Evolutionary conservation across 2,888 invertebrate species (phyloP).

Genomic region (Hemicrepidius hirtus): DNA sequence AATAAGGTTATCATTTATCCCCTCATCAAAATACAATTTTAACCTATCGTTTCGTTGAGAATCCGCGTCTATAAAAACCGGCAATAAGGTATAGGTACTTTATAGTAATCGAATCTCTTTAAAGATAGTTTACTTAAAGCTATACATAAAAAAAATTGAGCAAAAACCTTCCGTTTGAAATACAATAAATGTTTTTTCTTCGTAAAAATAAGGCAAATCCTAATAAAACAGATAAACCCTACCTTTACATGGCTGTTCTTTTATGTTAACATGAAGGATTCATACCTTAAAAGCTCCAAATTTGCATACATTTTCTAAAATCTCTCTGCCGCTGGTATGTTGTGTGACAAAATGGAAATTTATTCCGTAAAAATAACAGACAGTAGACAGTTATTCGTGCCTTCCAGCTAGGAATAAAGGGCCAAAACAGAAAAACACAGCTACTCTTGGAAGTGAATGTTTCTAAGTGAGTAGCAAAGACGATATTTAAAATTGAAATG

Average conservation of each 20-base stretch:
- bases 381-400: slow-evolving; percentile 25
- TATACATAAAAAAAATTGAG: too few species aligned
- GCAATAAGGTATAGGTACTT: neutral
- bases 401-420: slow-evolving; percentile 5
- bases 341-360: slow-evolving; percentile 41
- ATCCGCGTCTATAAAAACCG: neutral
- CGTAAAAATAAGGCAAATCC: neutral
- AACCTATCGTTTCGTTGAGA: slow-evolving; percentile 1
- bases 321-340: slow-evolving; percentile 17
- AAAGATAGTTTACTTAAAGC: neutral
- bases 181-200: neutral
- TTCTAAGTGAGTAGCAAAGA: slow-evolving; percentile 27
- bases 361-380: slow-evolving; percentile 35
- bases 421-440: neutral
- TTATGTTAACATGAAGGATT: slow-evolving; percentile 5
- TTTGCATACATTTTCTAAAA: slow-evolving; percentile 33
- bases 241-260: neutral
- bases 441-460: slow-evolving; percentile 1
- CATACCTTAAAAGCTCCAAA: slow-evolving; percentile 31
- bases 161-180: too few species aligned
- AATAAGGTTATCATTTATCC: slow-evolving; percentile 12
- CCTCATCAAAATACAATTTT: slow-evolving; percentile 17
- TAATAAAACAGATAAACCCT: neutral
- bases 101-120: neutral
- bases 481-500: slow-evolving; percentile 38